Evolutionary conservation across 1,140 invertebrate species (phyloP), one percentile per base, ranked within the genome.

Genomic region (Scaptodrosophila lebanonensis): DNA sequence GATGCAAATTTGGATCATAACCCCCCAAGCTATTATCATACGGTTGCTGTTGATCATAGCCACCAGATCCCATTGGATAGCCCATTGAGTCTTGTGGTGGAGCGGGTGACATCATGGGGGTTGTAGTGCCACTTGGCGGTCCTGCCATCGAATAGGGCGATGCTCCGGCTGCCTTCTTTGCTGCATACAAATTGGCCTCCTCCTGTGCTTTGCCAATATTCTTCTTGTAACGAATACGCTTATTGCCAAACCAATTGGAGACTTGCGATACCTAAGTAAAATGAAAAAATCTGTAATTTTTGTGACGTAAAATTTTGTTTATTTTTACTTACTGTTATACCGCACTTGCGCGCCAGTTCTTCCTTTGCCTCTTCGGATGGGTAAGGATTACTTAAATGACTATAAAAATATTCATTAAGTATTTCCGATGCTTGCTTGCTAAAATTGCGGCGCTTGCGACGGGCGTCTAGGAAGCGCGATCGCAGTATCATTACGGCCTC

Each of bases 401-500:
- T 99, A 89, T 99, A 99, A 89, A 99, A 99, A 89, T 99, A 99
- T 89, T 99, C 98, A 88, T 99, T 99, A 69, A 99, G 91, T 72
- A 99, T 97, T 91, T 99, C 98, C 7, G 98, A 99, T 13, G 98
- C 98, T 88, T 99, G 97, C 91, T 99, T 99, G 91, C 97, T 99
- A 89, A 99, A 99, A 89, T 99, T 99, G 75, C 98, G 92, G 73
- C 98, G 93, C 88, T 99, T 99, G 82, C 98, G 92, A 88, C 98
- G 97, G 12, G 98, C 97, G 88, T 99, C 98, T 50, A 99, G 91
- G 90, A 99, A 99, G 79, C 93, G 90, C 9, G 86, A 87, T 8
- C 98, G 91, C 17, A 99, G 90, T 58, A 99, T 99, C 98, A 99
- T 99, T 43, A 99, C 98, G n/a, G 98, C 98, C 88, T 99, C 98